Conservation (phyloP, 2,113 vertebrate genomes). For the Spizaetus ornatus region DNA sequence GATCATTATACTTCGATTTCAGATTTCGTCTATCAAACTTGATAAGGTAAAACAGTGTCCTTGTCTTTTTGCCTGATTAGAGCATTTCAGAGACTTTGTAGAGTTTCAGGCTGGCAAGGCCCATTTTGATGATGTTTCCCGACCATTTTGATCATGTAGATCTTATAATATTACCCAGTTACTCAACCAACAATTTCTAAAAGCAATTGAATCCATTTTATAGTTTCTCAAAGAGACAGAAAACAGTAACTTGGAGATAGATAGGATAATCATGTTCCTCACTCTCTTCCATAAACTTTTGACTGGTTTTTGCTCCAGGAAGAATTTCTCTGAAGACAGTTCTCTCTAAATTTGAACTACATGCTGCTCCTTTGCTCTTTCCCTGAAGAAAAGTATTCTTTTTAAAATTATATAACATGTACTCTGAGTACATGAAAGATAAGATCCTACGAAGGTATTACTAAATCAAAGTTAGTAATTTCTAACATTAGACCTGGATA, state of each 20-base stretch:
- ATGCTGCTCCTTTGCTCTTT: background rate
- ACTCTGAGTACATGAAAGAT: background rate
- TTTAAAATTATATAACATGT: background rate
- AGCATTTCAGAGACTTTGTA: background rate
- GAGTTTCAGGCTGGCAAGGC: background rate
- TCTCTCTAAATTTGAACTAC: background rate
- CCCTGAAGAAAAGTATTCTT: background rate
- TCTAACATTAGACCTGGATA: background rate
- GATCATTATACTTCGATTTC: constrained; percentile 93
- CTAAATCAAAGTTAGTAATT: background rate
- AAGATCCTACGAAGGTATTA: background rate
- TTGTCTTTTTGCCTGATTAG: background rate
- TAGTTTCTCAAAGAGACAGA: background rate
- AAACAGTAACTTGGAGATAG: background rate
- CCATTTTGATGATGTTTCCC: background rate
- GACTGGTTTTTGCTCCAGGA: background rate
- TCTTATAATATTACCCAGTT: background rate
- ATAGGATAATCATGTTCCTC: background rate
- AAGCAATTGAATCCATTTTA: background rate
- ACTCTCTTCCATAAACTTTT: background rate
- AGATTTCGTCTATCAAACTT: constrained; percentile 84
- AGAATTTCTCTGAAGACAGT: background rate
- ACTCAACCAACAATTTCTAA: background rate
- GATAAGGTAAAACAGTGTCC: constrained; percentile 76
- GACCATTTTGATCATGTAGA: background rate